phyloP scores from a whole-genome alignment of 2,113 vertebrate genomes.

The Chelonoidis abingdonii region DNA sequence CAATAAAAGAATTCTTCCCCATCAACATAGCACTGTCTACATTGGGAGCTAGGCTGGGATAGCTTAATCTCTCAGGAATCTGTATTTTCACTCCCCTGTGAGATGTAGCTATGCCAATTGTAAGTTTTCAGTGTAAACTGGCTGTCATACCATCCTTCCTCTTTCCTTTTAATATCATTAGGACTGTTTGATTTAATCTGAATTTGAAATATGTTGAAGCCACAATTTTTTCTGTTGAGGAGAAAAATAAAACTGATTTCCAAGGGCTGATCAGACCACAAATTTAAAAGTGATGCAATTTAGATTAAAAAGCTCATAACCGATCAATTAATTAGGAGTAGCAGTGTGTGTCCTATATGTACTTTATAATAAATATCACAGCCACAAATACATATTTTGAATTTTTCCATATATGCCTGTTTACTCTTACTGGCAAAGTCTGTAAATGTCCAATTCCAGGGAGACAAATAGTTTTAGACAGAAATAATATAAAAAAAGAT shows the following conservation, averaged over 20 bases:
- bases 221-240: background rate
- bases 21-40: too few relatives aligned
- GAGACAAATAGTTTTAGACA: background rate
- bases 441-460: background rate
- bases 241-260: conserved; percentile 26
- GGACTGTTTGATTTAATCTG: conserved; percentile 22
- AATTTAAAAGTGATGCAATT: conserved; percentile 9
- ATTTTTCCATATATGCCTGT: background rate
- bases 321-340: conserved; percentile 14
- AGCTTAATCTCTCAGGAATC: too few relatives aligned
- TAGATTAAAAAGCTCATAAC: conserved; percentile 5
- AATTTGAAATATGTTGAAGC: background rate
- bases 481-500: background rate
- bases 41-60: too few relatives aligned
- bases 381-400: background rate
- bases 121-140: too few relatives aligned
- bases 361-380: too few relatives aligned
- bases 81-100: too few relatives aligned
- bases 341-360: background rate
- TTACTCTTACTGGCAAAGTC: background rate
- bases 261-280: background rate
- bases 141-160: background rate
- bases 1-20: too few relatives aligned
- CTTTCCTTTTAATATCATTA: conserved; percentile 43
- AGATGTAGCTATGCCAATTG: too few relatives aligned